Percentiles rank a stretch among this genome's conserved stretches.
Evolutionary conservation across 2,797 vertebrate species (phyloP).

Genomic region (Tiaroga cobitis): DNA sequence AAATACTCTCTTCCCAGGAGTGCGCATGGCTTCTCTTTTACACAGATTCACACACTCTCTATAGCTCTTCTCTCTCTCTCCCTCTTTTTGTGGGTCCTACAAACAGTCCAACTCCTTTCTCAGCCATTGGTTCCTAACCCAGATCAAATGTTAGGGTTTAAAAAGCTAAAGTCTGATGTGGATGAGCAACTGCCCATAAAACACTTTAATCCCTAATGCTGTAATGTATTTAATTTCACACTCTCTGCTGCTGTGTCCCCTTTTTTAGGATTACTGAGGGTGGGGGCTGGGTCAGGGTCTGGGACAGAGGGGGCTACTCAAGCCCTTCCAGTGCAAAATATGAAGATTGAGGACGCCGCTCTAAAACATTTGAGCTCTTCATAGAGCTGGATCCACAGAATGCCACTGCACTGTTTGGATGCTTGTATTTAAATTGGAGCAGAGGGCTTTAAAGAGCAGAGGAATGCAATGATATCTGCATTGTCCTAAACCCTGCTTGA

Average conservation of each 20-base stretch:
- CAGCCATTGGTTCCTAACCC: constrained; percentile 79
- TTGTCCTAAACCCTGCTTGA: constrained; percentile 73
- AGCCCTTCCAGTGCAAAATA: constrained; percentile 67
- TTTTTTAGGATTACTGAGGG: constrained; percentile 86
- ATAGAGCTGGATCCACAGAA: constrained; percentile 65
- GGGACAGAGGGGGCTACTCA: constrained; percentile 73
- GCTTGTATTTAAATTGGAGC: constrained; percentile 81
- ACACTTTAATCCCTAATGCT: constrained; percentile 89
- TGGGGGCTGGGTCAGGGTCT: constrained; percentile 55
- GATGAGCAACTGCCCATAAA: constrained; percentile 97
- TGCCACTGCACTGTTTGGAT: constrained; percentile 78
- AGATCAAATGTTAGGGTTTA: constrained; percentile 94
- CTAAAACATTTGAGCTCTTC: constrained; percentile 61
- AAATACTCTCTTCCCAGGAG: constrained; percentile 60
- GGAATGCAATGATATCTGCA: constrained; percentile 79
- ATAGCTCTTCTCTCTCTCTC: constrained; percentile 54
- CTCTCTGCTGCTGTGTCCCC: constrained; percentile 88
- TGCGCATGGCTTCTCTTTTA: constrained; percentile 52
- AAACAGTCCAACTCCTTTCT: constrained; percentile 77
- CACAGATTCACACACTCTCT: constrained; percentile 60
- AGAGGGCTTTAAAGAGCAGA: constrained; percentile 72
- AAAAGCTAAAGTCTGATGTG: constrained; percentile 93
- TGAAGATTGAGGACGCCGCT: constrained; percentile 73
- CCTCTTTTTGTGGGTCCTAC: constrained; percentile 73
- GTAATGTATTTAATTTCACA: constrained; percentile 98